Base-by-base conservation (phyloP, 2,888 invertebrate species). In the Andrena bucephala region DNA sequence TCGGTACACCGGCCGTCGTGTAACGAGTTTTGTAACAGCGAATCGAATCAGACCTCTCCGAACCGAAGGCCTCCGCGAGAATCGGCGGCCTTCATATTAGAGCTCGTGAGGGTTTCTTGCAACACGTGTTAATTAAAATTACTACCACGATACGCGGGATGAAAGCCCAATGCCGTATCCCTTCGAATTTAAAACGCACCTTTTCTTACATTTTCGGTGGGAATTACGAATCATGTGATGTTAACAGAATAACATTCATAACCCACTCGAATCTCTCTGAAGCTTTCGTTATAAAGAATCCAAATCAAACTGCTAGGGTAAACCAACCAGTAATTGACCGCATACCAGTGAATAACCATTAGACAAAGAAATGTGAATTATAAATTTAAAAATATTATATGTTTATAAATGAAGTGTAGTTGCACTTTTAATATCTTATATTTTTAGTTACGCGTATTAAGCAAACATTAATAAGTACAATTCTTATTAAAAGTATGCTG, bases 21-120 rank as follows among this genome's bases (percentile, higher is more conserved):
- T 89, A 90, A 88, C 89, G 89, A 89, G 90, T 89, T 89, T 89
- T 85, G 89, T 89, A 89, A 89, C 86, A 84, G 90, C 89, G 89
- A 90, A 90, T 87, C 88, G 86, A 90, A 90, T 90, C 85, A 84
- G 82, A 83, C 83, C 87, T 75, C 79, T 69, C 62, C 77, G 77
- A 80, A 79, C 80, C 83, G 82, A 82, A 86, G 75, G 85, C 83
- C 84, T 70, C 81, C 77, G 72, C 72, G 81, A 76, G 83, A 85
- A 88, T 85, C 88, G 81, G 79, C 78, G 82, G 85, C 85, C 87
- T 83, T 86, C 83, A 67, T 77, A 65, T 86, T 74, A 80, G 76
- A 85, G 76, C 69, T 77, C 70, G 77, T 33, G 42, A 60, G 70
- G 73, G 63, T 65, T 63, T 77, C 62, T 71, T 77, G 71, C 63